Evolutionary conservation across 1,140 invertebrate species (phyloP), one percentile per base, ranked within the genome.

Genomic region (Liolophura sinensis): DNA sequence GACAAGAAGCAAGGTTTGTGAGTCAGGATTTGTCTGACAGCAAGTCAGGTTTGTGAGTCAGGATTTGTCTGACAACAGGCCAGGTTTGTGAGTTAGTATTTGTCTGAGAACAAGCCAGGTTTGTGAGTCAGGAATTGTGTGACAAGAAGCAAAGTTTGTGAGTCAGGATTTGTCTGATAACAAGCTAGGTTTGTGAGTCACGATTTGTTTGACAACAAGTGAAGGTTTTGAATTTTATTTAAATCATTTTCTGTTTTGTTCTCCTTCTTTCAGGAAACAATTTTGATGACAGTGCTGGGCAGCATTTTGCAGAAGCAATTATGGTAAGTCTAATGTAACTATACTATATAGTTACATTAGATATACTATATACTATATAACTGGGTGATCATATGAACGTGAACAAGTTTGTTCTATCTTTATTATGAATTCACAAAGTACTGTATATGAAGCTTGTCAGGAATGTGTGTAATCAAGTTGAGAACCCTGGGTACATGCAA

Each of bases 231-330:
- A 59, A 3, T 9, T n/a, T 46, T 11, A 31, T 15, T 60, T 20
- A 5, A 67, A 27, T n/a, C 27, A 25, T 46, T 40, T 57, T 24
- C 52, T 48, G 25, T 16, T 40, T 24, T 48, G 52, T 46, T 9
- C 59, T 55, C 64, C 60, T 52, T 50, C 58, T 71, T 75, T 25
- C 67, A 79, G 78, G 77, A 27, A 82, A 82, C 67, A 70, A 77
- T 27, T 77, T 82, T 71, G 75, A 80, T 71, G 80, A 82, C 60
- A 76, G 67, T 69, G 67, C 78, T 49, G 80, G 79, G 15, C 61
- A 72, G 18, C 67, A 65, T 59, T 71, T 82, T 64, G 77, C 80
- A 20, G 74, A 80, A 59, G 74, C 77, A 25, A 75, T 82, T 31
- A 52, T 72, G 60, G 80, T 81, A 70, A 77, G 77, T 71, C 3